Evolutionary conservation across 1,140 invertebrate genomes (phyloP).

Genomic region (Trichoplusia ni): DNA sequence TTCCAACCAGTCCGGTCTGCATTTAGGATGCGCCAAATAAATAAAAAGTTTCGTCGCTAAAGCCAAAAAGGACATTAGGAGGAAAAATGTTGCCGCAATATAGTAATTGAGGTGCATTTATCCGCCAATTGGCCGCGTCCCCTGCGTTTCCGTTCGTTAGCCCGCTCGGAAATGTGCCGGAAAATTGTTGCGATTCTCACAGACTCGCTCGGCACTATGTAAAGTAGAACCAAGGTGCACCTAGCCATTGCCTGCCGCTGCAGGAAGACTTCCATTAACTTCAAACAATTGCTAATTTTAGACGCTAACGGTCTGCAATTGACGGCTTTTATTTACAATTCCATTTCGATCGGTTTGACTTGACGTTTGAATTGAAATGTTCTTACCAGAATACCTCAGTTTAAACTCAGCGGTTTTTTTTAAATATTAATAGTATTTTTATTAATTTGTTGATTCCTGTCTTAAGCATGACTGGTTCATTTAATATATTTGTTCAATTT

Average conservation of each 20-base stretch:
- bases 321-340: slow-evolving; percentile 11
- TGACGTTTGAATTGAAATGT: too few relatives aligned
- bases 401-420: too few relatives aligned
- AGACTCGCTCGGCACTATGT: slow-evolving; percentile 42
- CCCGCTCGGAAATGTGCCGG: slow-evolving; percentile 66
- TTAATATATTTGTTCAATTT: background rate
- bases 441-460: too few relatives aligned
- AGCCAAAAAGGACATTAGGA: slow-evolving; percentile 51
- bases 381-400: too few relatives aligned
- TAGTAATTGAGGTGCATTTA: slow-evolving; percentile 73
- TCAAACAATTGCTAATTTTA: slow-evolving; percentile 18
- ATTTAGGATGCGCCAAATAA: slow-evolving; percentile 21
- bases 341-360: background rate
- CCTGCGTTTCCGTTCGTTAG: slow-evolving; percentile 71
- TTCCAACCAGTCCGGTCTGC: background rate
- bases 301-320: too few relatives aligned
- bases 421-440: too few relatives aligned
- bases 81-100: slow-evolving; percentile 65
- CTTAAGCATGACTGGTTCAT: background rate
- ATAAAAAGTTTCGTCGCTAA: slow-evolving; percentile 36
- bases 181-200: slow-evolving; percentile 66
- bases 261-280: slow-evolving; percentile 17
- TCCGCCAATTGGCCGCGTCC: slow-evolving; percentile 68
- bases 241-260: slow-evolving; percentile 4
- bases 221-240: slow-evolving; percentile 37